Conservation (phyloP, 2,888 invertebrate species). For the Spodoptera exigua region DNA sequence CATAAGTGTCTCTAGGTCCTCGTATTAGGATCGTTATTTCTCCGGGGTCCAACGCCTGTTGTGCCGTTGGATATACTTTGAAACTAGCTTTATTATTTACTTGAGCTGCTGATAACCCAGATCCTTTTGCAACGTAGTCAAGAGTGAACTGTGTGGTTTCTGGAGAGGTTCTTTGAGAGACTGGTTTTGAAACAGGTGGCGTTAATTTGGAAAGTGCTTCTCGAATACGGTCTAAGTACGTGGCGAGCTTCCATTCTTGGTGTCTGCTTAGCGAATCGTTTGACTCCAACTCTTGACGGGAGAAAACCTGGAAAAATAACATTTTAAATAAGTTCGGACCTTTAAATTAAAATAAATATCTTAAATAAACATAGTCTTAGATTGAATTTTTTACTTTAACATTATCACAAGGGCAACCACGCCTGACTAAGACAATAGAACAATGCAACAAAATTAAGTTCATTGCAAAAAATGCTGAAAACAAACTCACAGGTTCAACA, state of each 20-base stretch:
- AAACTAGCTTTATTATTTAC: slow-evolving; percentile 88
- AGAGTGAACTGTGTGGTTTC: slow-evolving; percentile 81
- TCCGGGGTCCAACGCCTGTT: slow-evolving; percentile 83
- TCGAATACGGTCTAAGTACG: slow-evolving; percentile 86
- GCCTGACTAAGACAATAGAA: too few species aligned
- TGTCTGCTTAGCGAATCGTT: slow-evolving; percentile 83
- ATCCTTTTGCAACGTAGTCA: slow-evolving; percentile 90
- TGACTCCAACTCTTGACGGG: slow-evolving; percentile 87
- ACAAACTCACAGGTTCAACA: slow-evolving; percentile 86
- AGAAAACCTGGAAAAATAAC: slow-evolving; percentile 86
- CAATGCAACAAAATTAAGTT: not conserved
- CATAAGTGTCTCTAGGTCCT: slow-evolving; percentile 85
- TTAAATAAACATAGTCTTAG: too few species aligned
- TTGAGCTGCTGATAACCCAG: slow-evolving; percentile 90
- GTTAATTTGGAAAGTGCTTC: slow-evolving; percentile 80
- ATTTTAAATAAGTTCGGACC: not conserved
- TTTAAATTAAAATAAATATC: not conserved
- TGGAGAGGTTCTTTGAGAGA: slow-evolving; percentile 76
- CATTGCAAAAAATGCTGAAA: not conserved
- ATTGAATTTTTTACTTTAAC: too few species aligned
- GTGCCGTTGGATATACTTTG: slow-evolving; percentile 89
- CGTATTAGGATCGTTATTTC: slow-evolving; percentile 84
- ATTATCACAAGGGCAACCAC: too few species aligned
- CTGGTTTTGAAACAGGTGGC: slow-evolving; percentile 78
- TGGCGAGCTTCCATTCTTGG: slow-evolving; percentile 89